Percentiles rank a stretch among this genome's conserved stretches.
Evolutionary conservation across 2,888 invertebrate genomes (phyloP).

Genomic region (Habroteleia sp.): DNA sequence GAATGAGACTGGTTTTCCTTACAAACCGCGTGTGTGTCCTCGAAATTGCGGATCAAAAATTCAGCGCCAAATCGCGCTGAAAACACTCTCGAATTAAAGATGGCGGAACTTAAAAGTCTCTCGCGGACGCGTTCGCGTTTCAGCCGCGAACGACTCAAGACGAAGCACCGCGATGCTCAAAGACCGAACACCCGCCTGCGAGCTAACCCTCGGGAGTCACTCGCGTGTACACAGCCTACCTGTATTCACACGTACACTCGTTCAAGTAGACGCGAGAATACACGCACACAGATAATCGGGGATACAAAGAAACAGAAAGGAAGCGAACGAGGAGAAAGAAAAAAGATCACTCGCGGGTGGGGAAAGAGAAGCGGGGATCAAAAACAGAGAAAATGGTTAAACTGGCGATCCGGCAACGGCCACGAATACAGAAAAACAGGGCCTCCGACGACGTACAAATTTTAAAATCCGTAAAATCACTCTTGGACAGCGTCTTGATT

Average conservation of each 20-base stretch:
- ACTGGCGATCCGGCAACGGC: constrained; percentile 16
- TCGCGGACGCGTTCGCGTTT: constrained; percentile 33
- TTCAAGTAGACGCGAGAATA: not conserved
- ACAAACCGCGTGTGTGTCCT: too few relatives aligned
- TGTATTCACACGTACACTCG: constrained; percentile 33
- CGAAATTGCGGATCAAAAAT: constrained; percentile 24
- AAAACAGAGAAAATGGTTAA: constrained; percentile 36
- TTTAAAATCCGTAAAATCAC: too few relatives aligned
- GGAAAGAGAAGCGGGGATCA: constrained; percentile 28
- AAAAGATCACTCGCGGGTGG: constrained; percentile 4
- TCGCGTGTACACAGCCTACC: constrained; percentile 41
- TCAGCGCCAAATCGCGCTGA: constrained; percentile 16
- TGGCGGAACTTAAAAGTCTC: constrained; percentile 47
- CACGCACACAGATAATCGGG: constrained; percentile 1
- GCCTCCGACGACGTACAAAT: too few relatives aligned
- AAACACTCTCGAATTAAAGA: constrained; percentile 32
- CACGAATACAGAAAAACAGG: constrained; percentile 31
- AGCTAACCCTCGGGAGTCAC: constrained; percentile 50
- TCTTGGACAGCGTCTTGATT: too few relatives aligned
- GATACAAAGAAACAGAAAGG: constrained; percentile 30
- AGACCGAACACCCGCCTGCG: constrained; percentile 36
- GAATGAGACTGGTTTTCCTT: too few relatives aligned
- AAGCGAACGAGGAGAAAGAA: constrained; percentile 17
- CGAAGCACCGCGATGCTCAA: constrained; percentile 41
- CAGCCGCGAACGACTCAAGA: constrained; percentile 30